phyloP scores from a whole-genome alignment of 2,797 vertebrate genomes.

The Tauraco hartlaubi region DNA sequence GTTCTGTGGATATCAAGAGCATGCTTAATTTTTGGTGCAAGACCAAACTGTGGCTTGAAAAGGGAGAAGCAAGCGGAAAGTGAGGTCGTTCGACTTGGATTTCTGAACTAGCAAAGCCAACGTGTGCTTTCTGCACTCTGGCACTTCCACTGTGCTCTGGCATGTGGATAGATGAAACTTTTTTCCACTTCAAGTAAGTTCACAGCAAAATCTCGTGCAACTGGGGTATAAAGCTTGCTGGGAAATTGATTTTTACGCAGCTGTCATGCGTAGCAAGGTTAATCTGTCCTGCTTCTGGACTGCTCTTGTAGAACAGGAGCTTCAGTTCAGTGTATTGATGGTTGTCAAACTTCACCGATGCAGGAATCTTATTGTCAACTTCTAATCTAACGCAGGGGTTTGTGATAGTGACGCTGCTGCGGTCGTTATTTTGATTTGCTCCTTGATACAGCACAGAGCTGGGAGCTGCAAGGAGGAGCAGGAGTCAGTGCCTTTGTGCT shows the following conservation, averaged over 20 bases:
- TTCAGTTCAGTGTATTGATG: neutral
- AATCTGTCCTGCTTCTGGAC: neutral
- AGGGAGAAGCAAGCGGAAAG: neutral
- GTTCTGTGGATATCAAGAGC: neutral
- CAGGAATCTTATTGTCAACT: neutral
- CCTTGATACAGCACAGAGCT: neutral
- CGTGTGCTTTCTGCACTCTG: neutral
- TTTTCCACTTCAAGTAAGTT: neutral
- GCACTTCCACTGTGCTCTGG: neutral
- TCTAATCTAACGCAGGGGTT: neutral
- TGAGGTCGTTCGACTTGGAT: neutral
- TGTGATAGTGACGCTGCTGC: accelerated
- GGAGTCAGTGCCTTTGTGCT: neutral
- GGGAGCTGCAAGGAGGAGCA: neutral
- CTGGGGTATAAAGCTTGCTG: neutral
- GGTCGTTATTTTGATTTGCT: neutral
- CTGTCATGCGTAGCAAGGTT: neutral
- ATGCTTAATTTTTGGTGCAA: neutral
- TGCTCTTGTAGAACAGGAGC: neutral
- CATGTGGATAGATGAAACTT: neutral
- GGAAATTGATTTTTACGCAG: neutral
- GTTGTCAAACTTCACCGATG: neutral
- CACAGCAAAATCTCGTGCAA: neutral
- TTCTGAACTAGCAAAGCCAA: neutral
- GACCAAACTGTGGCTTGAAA: neutral